Evolutionary conservation across 2,888 invertebrate genomes (phyloP).

Genomic region (Galerucella calmariensis): DNA sequence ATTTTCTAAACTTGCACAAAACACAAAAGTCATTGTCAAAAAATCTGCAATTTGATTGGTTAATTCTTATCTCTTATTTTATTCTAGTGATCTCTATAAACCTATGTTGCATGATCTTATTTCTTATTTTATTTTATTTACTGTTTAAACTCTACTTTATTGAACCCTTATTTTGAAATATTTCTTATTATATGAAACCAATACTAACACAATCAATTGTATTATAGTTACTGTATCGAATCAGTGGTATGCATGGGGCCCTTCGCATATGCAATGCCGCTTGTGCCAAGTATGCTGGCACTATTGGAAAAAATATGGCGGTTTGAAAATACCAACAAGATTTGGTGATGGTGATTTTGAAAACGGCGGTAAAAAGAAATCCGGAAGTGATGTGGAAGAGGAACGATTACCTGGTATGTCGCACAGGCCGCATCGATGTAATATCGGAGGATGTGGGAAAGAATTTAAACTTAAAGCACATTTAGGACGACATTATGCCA

Average conservation of each 20-base stretch:
- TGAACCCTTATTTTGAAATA: too few relatives aligned
- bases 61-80: too few relatives aligned
- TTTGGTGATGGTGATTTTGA: slow-evolving; percentile 66
- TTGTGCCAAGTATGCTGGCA: slow-evolving; percentile 95
- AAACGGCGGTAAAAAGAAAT: slow-evolving; percentile 65
- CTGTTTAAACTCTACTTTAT: too few relatives aligned
- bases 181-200: too few relatives aligned
- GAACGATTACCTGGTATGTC: slow-evolving; percentile 68
- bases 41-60: too few relatives aligned
- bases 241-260: slow-evolving; percentile 98
- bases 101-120: too few relatives aligned
- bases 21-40: too few relatives aligned
- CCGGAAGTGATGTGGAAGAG: slow-evolving; percentile 66
- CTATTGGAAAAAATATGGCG: slow-evolving; percentile 99
- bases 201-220: background rate
- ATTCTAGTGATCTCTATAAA: too few relatives aligned
- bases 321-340: slow-evolving; percentile 83
- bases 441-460: slow-evolving; percentile 91
- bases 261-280: slow-evolving; percentile 90
- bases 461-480: slow-evolving; percentile 97
- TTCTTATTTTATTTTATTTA: too few relatives aligned
- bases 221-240: slow-evolving; percentile 76
- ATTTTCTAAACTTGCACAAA: too few relatives aligned
- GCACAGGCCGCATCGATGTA: slow-evolving; percentile 88
- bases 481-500: slow-evolving; percentile 92